These are phyloP conservation scores for Marcusenius ussheri DNA, from an alignment of 2,113 vertebrate species.

Conservation along the genomic window DNA sequence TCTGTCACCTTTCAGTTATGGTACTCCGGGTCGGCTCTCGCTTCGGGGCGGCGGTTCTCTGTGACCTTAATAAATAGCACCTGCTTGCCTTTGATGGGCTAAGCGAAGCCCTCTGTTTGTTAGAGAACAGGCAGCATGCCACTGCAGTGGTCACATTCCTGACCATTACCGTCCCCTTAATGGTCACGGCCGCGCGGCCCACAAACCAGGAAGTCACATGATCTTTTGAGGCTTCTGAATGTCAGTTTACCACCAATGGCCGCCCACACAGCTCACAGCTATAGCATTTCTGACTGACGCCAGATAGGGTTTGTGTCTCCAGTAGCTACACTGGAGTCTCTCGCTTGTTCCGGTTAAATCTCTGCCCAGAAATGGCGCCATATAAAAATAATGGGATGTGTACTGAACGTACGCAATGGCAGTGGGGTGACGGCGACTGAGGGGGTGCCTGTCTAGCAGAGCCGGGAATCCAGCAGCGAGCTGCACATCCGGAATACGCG, in stretches of 20 bases:
- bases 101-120: not conserved
- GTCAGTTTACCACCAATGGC: not conserved
- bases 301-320: not conserved
- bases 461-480: constrained; percentile 73
- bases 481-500: constrained; percentile 80
- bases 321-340: not conserved
- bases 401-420: not conserved
- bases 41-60: not conserved
- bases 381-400: not conserved
- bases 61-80: not conserved
- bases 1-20: not conserved
- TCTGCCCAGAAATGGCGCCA: not conserved
- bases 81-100: not conserved
- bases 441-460: constrained; percentile 54
- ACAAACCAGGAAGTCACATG: not conserved
- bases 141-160: not conserved
- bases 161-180: not conserved
- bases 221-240: not conserved
- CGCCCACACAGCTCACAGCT: not conserved
- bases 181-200: not conserved
- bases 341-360: not conserved
- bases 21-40: not conserved
- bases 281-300: not conserved
- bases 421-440: not conserved
- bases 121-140: not conserved